Evolutionary conservation across 2,888 invertebrate genomes (phyloP).

Genomic region (Cephalotes varians): DNA sequence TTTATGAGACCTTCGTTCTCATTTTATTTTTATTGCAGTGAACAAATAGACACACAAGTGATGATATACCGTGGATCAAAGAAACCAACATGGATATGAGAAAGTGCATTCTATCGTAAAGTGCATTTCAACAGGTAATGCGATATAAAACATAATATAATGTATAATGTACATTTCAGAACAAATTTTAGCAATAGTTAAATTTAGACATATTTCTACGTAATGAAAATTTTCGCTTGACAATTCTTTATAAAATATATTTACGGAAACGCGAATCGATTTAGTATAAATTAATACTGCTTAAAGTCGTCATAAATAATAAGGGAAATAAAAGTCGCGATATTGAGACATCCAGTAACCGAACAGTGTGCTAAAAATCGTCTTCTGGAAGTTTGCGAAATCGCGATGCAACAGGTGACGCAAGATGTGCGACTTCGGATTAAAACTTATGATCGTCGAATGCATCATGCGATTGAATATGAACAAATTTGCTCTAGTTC

Average conservation of each 20-base stretch:
- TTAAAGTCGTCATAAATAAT: not conserved
- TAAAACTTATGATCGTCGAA: constrained; percentile 49
- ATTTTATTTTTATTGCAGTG: constrained; percentile 26
- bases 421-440: not conserved
- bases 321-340: not conserved
- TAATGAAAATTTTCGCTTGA: not conserved
- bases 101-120: not conserved
- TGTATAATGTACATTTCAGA: too few relatives aligned
- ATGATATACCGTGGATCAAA: not conserved
- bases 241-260: not conserved
- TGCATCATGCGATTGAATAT: constrained; percentile 15
- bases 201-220: not conserved
- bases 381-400: constrained; percentile 17
- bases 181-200: not conserved
- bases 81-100: not conserved
- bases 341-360: not conserved
- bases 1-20: not conserved
- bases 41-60: constrained; percentile 9
- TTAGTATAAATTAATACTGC: not conserved
- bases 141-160: not conserved
- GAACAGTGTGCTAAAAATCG: not conserved
- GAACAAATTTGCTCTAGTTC: not conserved
- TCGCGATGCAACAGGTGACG: constrained; percentile 61
- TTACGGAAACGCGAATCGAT: not conserved
- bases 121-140: not conserved